These are phyloP conservation scores for Liopterus haemorrhoidalis DNA, from an alignment of 2,888 invertebrate genomes.

Conservation along the genomic window DNA sequence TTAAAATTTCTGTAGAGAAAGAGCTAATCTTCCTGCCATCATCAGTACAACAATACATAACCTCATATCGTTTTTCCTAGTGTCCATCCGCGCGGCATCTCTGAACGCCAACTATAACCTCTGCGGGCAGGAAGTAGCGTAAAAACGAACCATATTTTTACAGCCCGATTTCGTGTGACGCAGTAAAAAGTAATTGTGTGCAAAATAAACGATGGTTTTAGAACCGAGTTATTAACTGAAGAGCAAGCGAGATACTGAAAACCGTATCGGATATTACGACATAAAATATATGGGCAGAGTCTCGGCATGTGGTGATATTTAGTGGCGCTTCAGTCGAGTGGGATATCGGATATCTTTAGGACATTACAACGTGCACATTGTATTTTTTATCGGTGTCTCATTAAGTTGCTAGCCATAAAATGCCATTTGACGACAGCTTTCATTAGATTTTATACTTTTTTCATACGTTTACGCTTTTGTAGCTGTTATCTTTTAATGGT, in stretches of 20 bases:
- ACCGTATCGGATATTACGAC: not conserved
- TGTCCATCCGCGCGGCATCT: too few relatives aligned
- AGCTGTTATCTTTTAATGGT: too few relatives aligned
- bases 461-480: too few relatives aligned
- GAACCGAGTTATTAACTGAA: conserved; percentile 19
- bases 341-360: conserved; percentile 18
- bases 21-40: too few relatives aligned
- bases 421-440: too few relatives aligned
- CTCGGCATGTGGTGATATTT: conserved; percentile 1
- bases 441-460: too few relatives aligned
- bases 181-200: conserved; percentile 23
- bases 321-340: not conserved
- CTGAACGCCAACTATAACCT: too few relatives aligned
- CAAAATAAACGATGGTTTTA: conserved; percentile 20
- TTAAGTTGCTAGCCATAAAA: too few relatives aligned
- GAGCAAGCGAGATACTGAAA: conserved; percentile 15
- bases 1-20: too few relatives aligned
- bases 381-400: conserved; percentile 18
- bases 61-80: too few relatives aligned
- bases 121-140: too few relatives aligned
- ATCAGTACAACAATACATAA: too few relatives aligned
- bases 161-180: conserved; percentile 18
- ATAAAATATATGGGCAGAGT: not conserved
- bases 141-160: conserved; percentile 17
- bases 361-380: conserved; percentile 19